Evolutionary conservation across 1,140 invertebrate species (phyloP).

Genomic region (Cyclina sinensis): DNA sequence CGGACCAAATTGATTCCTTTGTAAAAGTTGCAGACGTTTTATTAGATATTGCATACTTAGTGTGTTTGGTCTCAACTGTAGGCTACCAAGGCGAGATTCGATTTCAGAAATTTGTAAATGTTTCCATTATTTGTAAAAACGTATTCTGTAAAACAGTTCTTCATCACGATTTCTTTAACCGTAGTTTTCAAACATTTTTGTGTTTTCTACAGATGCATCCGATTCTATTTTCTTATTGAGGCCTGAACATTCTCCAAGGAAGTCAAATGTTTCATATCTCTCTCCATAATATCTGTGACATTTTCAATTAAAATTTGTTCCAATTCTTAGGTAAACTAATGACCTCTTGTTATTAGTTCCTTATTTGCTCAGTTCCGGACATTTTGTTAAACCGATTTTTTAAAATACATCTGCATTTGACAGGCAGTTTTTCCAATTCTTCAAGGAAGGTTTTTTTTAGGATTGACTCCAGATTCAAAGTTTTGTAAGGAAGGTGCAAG

Average conservation of each 20-base stretch:
- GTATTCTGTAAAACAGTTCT: conserved; percentile 19
- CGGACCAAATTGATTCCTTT: not conserved
- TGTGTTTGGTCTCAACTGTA: conserved; percentile 2
- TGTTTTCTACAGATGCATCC: conserved; percentile 2
- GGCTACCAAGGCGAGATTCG: not conserved
- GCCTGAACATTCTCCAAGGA: not conserved
- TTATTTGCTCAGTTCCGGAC: not conserved
- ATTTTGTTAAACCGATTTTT: not conserved
- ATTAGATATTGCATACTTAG: not conserved
- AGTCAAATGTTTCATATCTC: not conserved
- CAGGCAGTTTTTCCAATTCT: not conserved
- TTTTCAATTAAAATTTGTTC: not conserved
- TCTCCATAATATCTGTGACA: not conserved
- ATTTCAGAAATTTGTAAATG: conserved; percentile 11
- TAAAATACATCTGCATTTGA: not conserved
- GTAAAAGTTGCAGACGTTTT: not conserved
- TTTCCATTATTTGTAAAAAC: not conserved
- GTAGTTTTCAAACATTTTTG: not conserved
- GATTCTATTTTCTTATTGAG: not conserved
- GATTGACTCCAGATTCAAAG: not conserved
- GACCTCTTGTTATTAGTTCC: not conserved
- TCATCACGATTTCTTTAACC: not conserved
- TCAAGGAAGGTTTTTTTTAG: not conserved
- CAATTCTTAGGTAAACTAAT: not conserved
- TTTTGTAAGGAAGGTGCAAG: not conserved